Evolutionary conservation across 2,888 invertebrate species (phyloP), one percentile per base, ranked within the genome.

Genomic region (Metellina segmentata): DNA sequence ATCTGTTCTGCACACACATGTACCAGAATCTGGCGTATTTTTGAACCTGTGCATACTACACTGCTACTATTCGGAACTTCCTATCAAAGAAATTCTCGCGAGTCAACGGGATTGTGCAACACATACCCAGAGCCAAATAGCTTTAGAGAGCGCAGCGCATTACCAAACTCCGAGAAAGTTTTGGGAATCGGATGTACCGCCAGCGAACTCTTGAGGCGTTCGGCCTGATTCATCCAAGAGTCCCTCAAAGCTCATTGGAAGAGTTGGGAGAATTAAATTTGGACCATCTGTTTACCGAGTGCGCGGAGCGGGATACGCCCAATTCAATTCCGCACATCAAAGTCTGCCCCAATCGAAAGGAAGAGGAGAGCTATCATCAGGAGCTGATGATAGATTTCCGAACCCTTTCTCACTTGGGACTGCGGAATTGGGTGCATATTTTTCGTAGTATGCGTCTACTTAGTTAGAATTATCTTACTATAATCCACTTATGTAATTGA

Each of bases 321-420:
- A 77, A 85, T 77, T 85, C 75, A 77, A 77, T 85, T 85, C 69
- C 85, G 34, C 16, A 77, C 77, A 69, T 85, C 77, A 85, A 85
- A 77, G 77, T 19, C 34, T 16, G 71, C 48, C 53, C 74, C 83
- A 83, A 83, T 83, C 83, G 72, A 52, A 53, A 74, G 51, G 74
- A n/a, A 34, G 19, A 53, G 53, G 52, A n/a, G 9, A 9, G 48
- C 13, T 13, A 48, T 70, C 49, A 48, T 49, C 48, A 70, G n/a
- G 16, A 49, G 9, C 61, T 61, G 49, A 71, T 48, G 49, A 81
- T 52, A 19, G 52, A 61, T 52, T 53, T 19, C 78, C 34, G n/a
- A 78, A 8, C 61, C 9, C 13, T 6, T 61, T 61, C 11, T 61
- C 61, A 16, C 61, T 8, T 7, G 61, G 61, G 61, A 61, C 16